These are phyloP conservation scores for Cyphomyrus plagiostoma DNA, from an alignment of 2,113 vertebrate species.

Conservation along the genomic window DNA sequence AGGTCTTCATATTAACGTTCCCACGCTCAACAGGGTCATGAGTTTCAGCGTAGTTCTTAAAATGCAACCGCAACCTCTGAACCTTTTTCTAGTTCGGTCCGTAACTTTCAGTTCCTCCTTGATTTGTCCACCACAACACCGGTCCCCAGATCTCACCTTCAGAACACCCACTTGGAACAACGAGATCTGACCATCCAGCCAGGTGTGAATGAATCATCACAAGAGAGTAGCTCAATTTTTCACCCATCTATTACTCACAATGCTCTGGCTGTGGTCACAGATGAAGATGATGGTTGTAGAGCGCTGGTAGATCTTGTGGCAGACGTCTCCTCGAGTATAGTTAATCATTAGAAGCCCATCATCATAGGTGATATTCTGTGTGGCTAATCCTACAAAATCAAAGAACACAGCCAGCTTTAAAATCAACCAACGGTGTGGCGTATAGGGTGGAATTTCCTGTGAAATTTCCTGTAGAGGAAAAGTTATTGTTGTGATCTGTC, in stretches of 20 bases:
- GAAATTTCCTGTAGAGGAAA: not conserved
- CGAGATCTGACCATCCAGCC: not conserved
- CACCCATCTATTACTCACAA: slow-evolving; percentile 57
- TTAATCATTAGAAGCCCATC: slow-evolving; percentile 86
- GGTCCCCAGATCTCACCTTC: not conserved
- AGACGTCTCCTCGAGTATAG: slow-evolving; percentile 77
- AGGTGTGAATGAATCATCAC: not conserved
- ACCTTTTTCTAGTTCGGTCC: not conserved
- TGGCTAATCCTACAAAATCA: slow-evolving; percentile 61
- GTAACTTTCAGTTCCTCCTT: not conserved
- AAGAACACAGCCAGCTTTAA: not conserved
- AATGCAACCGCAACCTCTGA: not conserved
- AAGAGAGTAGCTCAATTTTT: not conserved
- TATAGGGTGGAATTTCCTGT: not conserved
- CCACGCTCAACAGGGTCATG: not conserved
- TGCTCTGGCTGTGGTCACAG: slow-evolving; percentile 68
- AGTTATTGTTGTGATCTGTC: too few relatives aligned
- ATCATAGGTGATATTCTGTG: slow-evolving; percentile 71
- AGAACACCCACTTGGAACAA: not conserved
- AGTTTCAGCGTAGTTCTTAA: not conserved
- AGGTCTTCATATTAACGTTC: not conserved
- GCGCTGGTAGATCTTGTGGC: slow-evolving; percentile 76
- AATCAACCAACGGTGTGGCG: not conserved
- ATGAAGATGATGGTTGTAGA: slow-evolving; percentile 84
- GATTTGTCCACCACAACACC: not conserved